Evolutionary conservation across 2,113 vertebrate genomes (phyloP).

Genomic region (Plecotus auritus): DNA sequence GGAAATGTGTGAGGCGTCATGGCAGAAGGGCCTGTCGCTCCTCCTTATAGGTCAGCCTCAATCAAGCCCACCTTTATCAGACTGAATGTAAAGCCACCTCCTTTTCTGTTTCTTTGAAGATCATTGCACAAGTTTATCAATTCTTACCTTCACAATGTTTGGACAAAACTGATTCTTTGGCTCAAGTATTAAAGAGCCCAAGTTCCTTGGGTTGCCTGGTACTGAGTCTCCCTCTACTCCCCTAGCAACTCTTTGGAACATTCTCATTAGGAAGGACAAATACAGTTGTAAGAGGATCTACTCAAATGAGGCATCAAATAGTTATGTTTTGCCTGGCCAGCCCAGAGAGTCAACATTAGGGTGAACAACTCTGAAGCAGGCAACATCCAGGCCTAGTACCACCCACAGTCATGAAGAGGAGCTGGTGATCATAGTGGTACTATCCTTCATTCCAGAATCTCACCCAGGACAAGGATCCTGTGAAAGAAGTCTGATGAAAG

Average conservation of each 20-base stretch:
- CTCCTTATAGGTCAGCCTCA: background rate
- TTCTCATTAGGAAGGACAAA: background rate
- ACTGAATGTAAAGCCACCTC: background rate
- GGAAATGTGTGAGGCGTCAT: background rate
- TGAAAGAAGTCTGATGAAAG: background rate
- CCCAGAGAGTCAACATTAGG: background rate
- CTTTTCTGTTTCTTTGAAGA: slow-evolving; percentile 7
- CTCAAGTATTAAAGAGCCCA: background rate
- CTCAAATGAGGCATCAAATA: background rate
- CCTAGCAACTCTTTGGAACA: background rate
- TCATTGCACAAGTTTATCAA: background rate
- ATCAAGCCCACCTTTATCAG: background rate
- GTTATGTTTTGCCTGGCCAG: background rate
- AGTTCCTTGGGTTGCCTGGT: background rate
- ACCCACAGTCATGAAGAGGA: background rate
- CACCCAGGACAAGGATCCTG: background rate
- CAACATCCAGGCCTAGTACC: background rate
- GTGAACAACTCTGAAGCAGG: background rate
- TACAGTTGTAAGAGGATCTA: background rate
- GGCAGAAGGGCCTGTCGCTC: background rate
- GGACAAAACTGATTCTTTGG: background rate
- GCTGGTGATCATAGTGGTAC: background rate
- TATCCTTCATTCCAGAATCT: background rate
- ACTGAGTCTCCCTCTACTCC: background rate
- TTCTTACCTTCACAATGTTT: background rate